Conservation (phyloP, 2,888 invertebrate species). For the Palloptera scutellata region DNA sequence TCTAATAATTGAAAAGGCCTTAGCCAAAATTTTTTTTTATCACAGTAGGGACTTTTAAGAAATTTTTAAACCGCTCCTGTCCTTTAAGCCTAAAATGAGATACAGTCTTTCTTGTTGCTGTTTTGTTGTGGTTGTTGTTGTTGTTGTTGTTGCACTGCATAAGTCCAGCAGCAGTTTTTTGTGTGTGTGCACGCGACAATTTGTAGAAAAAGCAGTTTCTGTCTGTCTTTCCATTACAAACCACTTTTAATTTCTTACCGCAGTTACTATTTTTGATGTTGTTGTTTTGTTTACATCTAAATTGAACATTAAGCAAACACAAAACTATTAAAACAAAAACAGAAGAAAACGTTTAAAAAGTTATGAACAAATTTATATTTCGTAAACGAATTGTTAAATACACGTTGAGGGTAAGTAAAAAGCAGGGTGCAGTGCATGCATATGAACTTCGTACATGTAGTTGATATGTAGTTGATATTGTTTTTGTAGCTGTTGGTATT, state of each 20-base stretch:
- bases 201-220: no score
- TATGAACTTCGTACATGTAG: no score
- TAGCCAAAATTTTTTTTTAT: no score
- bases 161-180: not conserved
- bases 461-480: not conserved
- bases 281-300: no score
- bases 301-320: no score
- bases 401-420: constrained; percentile 11
- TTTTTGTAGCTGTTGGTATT: not conserved
- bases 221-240: no score
- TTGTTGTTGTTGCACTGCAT: not conserved
- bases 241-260: no score
- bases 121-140: not conserved
- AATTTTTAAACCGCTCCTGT: not conserved
- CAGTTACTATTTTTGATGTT: no score
- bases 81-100: not conserved
- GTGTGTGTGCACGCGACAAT: no score
- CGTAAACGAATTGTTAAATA: constrained; percentile 16
- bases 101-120: not conserved
- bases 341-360: not conserved
- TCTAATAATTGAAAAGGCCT: no score
- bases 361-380: constrained; percentile 5
- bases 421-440: not conserved
- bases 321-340: no score
- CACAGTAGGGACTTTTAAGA: no score